A percentile compares a stretch with the other conserved stretches of the same genome.
Evolutionary conservation across 2,797 vertebrate species (phyloP).

Genomic region (Emydoidea blandingii): DNA sequence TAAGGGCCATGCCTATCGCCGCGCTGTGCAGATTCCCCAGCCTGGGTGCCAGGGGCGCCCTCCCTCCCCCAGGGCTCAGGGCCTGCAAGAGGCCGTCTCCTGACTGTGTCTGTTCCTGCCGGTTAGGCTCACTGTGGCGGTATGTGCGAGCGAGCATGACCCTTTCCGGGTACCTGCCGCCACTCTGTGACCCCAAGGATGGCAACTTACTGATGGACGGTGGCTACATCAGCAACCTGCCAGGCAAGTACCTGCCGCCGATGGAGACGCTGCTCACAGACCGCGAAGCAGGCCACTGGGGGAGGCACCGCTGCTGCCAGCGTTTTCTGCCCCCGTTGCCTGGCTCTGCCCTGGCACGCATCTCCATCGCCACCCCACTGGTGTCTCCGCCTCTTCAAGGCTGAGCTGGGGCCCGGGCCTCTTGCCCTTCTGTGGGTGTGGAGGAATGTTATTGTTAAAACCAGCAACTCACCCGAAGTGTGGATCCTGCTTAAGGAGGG

Average conservation of each 20-base stretch:
- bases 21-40: neutral
- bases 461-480: neutral
- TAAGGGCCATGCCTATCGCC: neutral
- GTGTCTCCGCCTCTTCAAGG: neutral
- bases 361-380: rapidly evolving
- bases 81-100: neutral
- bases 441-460: neutral
- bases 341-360: neutral
- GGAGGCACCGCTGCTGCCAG: rapidly evolving
- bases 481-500: neutral
- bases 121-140: constrained; percentile 97
- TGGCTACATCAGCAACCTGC: constrained; percentile 99
- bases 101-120: constrained; percentile 77
- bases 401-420: neutral
- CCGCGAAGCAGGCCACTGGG: neutral
- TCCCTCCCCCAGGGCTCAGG: neutral
- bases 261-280: constrained; percentile 47
- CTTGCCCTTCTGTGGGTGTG: neutral
- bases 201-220: constrained; percentile 98
- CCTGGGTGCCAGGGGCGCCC: neutral
- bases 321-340: neutral
- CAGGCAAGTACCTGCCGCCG: constrained; percentile 91
- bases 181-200: constrained; percentile 98
- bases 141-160: constrained; percentile 99
- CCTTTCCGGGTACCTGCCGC: constrained; percentile 97